Base-by-base conservation (phyloP, 1,140 invertebrate genomes). In the Ectropis grisescens region DNA sequence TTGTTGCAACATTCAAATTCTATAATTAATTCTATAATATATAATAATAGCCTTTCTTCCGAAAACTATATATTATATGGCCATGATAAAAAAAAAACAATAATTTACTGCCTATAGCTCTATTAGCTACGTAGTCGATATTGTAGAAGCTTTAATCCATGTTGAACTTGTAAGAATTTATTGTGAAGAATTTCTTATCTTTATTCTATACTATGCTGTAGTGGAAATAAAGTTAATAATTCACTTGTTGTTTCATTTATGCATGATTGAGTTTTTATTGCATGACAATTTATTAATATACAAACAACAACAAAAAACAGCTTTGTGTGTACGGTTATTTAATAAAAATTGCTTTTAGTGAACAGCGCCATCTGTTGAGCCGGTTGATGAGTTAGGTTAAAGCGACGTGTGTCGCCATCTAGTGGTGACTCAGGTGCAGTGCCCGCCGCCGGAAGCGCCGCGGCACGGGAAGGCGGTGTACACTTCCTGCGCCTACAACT, bases 401-500 rank as follows among this genome's bases (percentile, higher is more conserved):
- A 64, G 70, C 71, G 68, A 75, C 62, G 33, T 42, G 43, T 69
- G 71, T 75, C 66, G 71, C 70, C 62, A 69, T 76, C 61, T 79
- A 88, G 89, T 91, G 87, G 90, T 93, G 55, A 90, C 91, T 82
- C 93, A 95, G 44, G 94, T 98, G 46, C 89, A 95, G 76, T 98
- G 96, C 76, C 87, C 91, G 12, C 87, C 89, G 28, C 94, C 96
- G 0, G 91, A 93, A 44, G 90, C 93, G 53, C 95, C 95, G 3
- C 85, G 87, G n/a, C 91, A 97, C 67, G 96, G 96, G 15, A 93
- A 91, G 56, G 94, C 94, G 28, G 89, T 95, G 43, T 97, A 93
- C 78, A 95, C 92, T 0, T 94, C 94, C n/a, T 90, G 92, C 47
- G 92, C 93, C 1, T 98, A 96, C 86, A 96, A 97, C 66, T 94